Evolutionary conservation across 1,140 invertebrate species (phyloP).

Genomic region (Adelges cooleyi): DNA sequence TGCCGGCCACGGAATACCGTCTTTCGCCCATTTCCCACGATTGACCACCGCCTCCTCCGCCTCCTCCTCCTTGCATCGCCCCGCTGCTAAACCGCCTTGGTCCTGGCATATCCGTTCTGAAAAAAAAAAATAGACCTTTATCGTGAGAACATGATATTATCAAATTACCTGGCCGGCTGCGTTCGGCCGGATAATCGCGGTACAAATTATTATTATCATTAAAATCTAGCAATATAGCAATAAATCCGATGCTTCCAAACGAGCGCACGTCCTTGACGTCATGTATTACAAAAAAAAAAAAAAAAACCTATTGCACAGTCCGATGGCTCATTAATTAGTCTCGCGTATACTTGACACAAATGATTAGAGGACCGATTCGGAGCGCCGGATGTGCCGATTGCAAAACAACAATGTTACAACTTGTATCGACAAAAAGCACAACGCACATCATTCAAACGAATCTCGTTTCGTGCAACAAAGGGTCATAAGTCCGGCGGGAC

Average conservation of each 20-base stretch:
- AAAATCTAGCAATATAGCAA: too few species aligned
- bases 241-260: too few species aligned
- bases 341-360: slow-evolving; percentile 7
- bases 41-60: slow-evolving; percentile 3
- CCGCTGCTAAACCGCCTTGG: slow-evolving; percentile 20
- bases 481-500: too few species aligned
- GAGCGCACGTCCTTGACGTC: not conserved
- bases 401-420: not conserved
- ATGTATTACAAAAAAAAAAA: too few species aligned
- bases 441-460: too few species aligned
- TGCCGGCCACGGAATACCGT: slow-evolving; percentile 69
- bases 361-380: slow-evolving; percentile 18
- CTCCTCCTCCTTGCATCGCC: not conserved
- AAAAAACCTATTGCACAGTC: too few species aligned
- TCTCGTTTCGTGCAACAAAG: too few species aligned
- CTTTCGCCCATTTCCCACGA: slow-evolving; percentile 52
- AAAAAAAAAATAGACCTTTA: not conserved
- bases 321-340: not conserved
- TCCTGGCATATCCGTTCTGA: slow-evolving; percentile 9
- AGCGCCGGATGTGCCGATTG: slow-evolving; percentile 4
- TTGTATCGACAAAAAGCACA: too few species aligned
- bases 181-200: too few species aligned
- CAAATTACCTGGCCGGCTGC: too few species aligned
- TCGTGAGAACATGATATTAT: not conserved
- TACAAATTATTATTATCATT: too few species aligned